A percentile compares a stretch with the other conserved stretches of the same genome.
Evolutionary conservation across 2,113 vertebrate genomes (phyloP).

Genomic region (Apteryx owenii): DNA sequence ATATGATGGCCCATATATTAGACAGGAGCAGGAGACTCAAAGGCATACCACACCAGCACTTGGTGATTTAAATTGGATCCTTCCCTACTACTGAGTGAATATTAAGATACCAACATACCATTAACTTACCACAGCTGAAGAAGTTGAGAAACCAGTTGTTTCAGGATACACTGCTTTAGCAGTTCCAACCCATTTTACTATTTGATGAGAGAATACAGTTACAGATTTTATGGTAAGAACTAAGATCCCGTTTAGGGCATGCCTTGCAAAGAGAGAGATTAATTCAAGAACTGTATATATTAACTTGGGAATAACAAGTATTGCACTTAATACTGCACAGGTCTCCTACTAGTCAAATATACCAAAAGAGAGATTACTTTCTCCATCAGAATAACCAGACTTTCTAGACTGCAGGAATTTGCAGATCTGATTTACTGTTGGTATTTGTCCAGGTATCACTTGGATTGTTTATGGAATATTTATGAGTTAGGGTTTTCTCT

Average conservation of each 20-base stretch:
- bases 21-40: not conserved
- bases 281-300: not conserved
- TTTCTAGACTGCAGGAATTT: not conserved
- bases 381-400: not conserved
- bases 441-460: not conserved
- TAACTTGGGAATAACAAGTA: not conserved
- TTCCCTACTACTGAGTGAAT: not conserved
- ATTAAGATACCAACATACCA: not conserved
- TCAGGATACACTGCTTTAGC: not conserved
- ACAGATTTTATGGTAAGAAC: not conserved
- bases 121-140: not conserved
- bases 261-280: not conserved
- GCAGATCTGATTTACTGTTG: not conserved
- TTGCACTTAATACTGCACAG: not conserved
- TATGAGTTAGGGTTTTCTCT: not conserved
- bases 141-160: not conserved
- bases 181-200: not conserved
- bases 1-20: not conserved
- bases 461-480: not conserved
- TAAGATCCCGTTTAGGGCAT: accelerated
- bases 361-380: not conserved
- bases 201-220: not conserved
- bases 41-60: not conserved
- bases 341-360: not conserved
- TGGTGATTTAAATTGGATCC: not conserved